Base-by-base conservation (phyloP, 2,888 invertebrate species). In the Mayetiola destructor region DNA sequence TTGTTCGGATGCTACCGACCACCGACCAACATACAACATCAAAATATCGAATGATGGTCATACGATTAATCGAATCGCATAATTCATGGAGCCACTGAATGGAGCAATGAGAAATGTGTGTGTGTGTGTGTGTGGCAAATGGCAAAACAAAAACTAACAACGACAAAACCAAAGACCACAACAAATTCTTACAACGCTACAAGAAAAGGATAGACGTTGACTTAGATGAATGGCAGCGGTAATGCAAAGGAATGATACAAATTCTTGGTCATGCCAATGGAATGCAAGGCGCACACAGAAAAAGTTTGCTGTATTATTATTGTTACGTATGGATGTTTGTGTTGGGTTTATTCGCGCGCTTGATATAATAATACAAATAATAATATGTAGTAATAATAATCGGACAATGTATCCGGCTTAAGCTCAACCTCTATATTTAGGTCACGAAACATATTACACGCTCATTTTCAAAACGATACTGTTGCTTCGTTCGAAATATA, bases 361-460 rank as follows among this genome's bases (percentile, higher is more conserved):
- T 48, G 27, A 48, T 23, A 48, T 27, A 48, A 48, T 48, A 27
- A n/a, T n/a, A n/a, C n/a, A n/a, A n/a, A n/a, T n/a, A n/a, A n/a
- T n/a, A n/a, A n/a, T n/a, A n/a, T n/a, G n/a, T n/a, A n/a, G n/a
- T n/a, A n/a, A 48, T 48, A 23, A 48, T 27, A 48, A 23, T 27
- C 48, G 23, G 23, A n/a, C 27, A 27, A n/a, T 42, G 42, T 21
- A 42, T 27, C 48, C 16, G 27, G n/a, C 48, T 10, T n/a, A n/a
- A 8, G n/a, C 27, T 48, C 27, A 48, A 48, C 27, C 42, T 23
- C n/a, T n/a, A n/a, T n/a, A 48, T 48, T 48, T 48, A 27, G 48
- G 48, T 48, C 48, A 48, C 48, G 48, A 48, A 48, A 48, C 48
- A 48, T 48, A 48, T 27, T 27, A 48, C 27, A 48, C n/a, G 27